Evolutionary conservation across 2,888 invertebrate genomes (phyloP).

Genomic region (Himalopsyche japonica): DNA sequence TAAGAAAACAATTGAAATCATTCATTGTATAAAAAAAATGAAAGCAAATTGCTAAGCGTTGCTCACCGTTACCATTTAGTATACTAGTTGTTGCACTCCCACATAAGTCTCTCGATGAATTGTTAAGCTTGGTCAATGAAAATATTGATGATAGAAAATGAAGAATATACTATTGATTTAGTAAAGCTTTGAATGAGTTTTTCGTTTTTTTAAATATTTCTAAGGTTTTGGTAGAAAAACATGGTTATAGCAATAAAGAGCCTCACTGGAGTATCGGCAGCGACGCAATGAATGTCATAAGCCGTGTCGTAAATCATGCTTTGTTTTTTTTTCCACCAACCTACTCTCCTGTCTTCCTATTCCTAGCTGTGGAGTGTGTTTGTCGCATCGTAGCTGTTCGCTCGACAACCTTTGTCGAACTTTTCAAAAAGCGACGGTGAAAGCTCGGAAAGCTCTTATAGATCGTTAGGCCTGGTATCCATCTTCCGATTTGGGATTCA

Average conservation of each 20-base stretch:
- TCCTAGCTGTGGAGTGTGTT: not conserved
- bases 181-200: not conserved
- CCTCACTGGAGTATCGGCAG: constrained; percentile 11
- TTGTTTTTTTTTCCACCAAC: constrained; percentile 20
- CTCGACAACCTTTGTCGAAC: not conserved
- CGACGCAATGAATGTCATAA: constrained; percentile 30
- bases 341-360: not conserved
- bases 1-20: too few relatives aligned
- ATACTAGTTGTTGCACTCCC: too few relatives aligned
- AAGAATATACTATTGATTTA: too few relatives aligned
- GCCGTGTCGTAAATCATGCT: constrained; percentile 31
- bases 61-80: too few relatives aligned
- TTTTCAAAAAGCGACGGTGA: not conserved
- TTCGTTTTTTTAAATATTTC: not conserved
- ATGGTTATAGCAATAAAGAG: not conserved
- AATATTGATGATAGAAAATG: too few relatives aligned
- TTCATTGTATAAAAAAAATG: too few relatives aligned
- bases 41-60: too few relatives aligned
- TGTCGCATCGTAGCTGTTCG: not conserved
- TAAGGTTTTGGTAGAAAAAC: not conserved
- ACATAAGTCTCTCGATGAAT: too few relatives aligned
- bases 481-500: not conserved
- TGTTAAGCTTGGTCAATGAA: too few relatives aligned
- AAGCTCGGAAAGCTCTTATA: not conserved
- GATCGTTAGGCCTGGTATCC: not conserved